Conservation (phyloP, 2,888 invertebrate species). For the Malachius bipustulatus region DNA sequence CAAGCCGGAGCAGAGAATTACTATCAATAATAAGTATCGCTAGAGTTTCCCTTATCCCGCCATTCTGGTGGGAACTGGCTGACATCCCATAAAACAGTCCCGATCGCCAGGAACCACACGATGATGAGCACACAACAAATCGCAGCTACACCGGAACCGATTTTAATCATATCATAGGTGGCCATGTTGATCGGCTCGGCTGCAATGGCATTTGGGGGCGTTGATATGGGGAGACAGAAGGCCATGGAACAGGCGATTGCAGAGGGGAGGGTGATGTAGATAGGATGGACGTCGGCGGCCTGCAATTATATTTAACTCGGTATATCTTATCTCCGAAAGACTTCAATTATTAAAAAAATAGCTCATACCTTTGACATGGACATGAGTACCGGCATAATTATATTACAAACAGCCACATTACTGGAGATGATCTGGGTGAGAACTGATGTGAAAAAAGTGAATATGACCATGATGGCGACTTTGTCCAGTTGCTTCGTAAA, state of each 20-base stretch:
- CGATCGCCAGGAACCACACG: too few species aligned
- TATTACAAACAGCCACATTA: slow-evolving; percentile 10
- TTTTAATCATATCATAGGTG: slow-evolving; percentile 61
- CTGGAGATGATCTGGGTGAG: slow-evolving; percentile 12
- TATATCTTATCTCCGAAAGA: too few species aligned
- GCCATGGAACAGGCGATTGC: slow-evolving; percentile 80
- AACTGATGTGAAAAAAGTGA: neutral
- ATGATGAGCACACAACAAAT: too few species aligned
- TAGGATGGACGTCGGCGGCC: slow-evolving; percentile 7
- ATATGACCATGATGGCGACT: slow-evolving; percentile 7
- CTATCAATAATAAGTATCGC: too few species aligned
- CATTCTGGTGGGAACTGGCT: too few species aligned
- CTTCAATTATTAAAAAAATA: neutral
- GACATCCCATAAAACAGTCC: too few species aligned
- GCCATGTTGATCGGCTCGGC: slow-evolving; percentile 67
- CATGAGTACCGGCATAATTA: slow-evolving; percentile 9
- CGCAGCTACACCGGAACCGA: too few species aligned
- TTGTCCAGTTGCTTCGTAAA: slow-evolving; percentile 19
- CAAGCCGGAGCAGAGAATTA: too few species aligned
- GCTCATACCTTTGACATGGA: neutral
- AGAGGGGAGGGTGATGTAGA: slow-evolving; percentile 58
- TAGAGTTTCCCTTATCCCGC: too few species aligned
- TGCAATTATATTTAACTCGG: too few species aligned
- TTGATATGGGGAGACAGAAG: slow-evolving; percentile 85
- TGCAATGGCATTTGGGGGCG: slow-evolving; percentile 87